phyloP scores from a whole-genome alignment of 2,888 invertebrate species.

The Lasioglossum malachurum region DNA sequence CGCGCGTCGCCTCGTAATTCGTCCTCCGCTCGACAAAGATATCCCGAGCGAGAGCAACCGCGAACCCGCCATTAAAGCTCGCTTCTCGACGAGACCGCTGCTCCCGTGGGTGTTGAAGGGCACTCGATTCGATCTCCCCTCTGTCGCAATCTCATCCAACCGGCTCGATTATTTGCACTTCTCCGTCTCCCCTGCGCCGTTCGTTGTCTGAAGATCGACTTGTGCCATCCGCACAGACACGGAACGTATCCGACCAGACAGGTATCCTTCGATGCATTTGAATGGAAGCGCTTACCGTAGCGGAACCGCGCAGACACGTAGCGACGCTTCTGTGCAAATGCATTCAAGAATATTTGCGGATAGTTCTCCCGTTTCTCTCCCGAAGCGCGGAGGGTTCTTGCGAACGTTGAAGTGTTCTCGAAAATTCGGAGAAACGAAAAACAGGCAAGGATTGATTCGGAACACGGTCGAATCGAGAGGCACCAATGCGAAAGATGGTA shows the following conservation, averaged over 20 bases:
- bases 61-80: background rate
- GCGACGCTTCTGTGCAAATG: too few relatives aligned
- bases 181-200: too few relatives aligned
- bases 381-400: background rate
- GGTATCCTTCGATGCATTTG: too few relatives aligned
- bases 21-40: slow-evolving; percentile 37
- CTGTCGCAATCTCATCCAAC: background rate
- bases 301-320: too few relatives aligned
- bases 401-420: too few relatives aligned
- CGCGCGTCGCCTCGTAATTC: slow-evolving; percentile 54
- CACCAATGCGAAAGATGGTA: background rate
- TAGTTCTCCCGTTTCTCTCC: too few relatives aligned
- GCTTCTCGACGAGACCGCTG: slow-evolving; percentile 4
- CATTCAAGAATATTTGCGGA: too few relatives aligned
- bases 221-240: too few relatives aligned
- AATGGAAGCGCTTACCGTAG: too few relatives aligned
- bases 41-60: slow-evolving; percentile 5
- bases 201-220: too few relatives aligned
- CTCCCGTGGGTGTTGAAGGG: slow-evolving; percentile 5
- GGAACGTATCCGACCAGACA: too few relatives aligned
- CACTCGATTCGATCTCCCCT: background rate
- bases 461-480: too few relatives aligned
- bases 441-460: background rate
- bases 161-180: background rate
- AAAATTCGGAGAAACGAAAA: background rate